Evolutionary conservation across 2,888 invertebrate genomes (phyloP).

Genomic region (Cotesia congregata): DNA sequence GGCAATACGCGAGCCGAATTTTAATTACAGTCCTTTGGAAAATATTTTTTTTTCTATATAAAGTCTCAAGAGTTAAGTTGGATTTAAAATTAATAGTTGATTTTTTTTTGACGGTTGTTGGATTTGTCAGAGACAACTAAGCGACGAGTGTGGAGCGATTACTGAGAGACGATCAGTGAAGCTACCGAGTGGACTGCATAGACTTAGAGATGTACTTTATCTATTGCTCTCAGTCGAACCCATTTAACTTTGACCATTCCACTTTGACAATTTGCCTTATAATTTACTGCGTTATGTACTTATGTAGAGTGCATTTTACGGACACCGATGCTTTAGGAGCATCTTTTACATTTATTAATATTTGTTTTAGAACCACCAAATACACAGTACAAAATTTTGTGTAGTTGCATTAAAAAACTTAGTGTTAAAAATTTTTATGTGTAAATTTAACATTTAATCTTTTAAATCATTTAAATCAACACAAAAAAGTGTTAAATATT

Average conservation of each 20-base stretch:
- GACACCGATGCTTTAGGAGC: neutral
- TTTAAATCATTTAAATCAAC: too few relatives aligned
- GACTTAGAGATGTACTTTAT: slow-evolving; percentile 31
- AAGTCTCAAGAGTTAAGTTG: too few relatives aligned
- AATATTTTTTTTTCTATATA: neutral
- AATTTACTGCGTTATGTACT: slow-evolving; percentile 26
- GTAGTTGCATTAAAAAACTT: too few relatives aligned
- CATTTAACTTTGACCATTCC: slow-evolving; percentile 41
- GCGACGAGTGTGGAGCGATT: slow-evolving; percentile 34
- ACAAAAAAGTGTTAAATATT: too few relatives aligned
- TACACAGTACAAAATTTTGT: too few relatives aligned
- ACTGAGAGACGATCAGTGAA: slow-evolving; percentile 30
- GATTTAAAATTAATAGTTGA: neutral
- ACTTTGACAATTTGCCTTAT: slow-evolving; percentile 39
- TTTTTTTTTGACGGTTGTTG: neutral
- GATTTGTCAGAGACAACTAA: slow-evolving; percentile 4
- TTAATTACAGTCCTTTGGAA: neutral
- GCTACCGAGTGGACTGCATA: slow-evolving; percentile 27
- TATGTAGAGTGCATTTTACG: neutral
- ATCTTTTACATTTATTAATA: neutral
- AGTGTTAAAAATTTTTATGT: too few relatives aligned
- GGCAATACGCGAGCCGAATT: neutral
- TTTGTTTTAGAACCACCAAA: neutral
- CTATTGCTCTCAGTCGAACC: slow-evolving; percentile 34
- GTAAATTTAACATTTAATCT: too few relatives aligned